Evolutionary conservation across 2,797 vertebrate genomes (phyloP), one percentile per base, ranked within the genome.

Genomic region (Aselliscus stoliczkanus): DNA sequence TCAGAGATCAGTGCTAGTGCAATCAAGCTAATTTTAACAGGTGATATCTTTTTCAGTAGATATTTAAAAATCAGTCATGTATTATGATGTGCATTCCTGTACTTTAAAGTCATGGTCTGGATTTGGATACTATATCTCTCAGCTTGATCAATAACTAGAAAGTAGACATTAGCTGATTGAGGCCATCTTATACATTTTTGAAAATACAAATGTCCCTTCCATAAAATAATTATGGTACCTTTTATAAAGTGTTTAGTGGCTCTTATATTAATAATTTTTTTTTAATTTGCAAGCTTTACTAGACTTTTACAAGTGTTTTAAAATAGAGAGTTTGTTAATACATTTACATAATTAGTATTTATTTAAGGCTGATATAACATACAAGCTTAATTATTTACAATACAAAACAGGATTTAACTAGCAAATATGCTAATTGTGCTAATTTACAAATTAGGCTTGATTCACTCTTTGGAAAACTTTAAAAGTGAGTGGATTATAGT

Each of bases 381-480:
- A 52, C 5, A 88, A 50, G 31, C n/a, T 88, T 93, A 90, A 58
- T 82, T 93, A 47, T 88, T 85, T 88, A 93, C 95, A 95, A 86
- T 25, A 29, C 2, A 94, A 79, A 79, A 70, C 8, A 60, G 2
- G 6, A 80, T 88, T 93, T 62, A 95, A 77, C 81, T 37, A 94
- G 50, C 3, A 93, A n/a, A 70, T 88, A 76, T 47, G 0, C 12
- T 87, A 72, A 88, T 89, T 86, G 9, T 89, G 44, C 15, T 91
- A 34, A 90, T 92, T 97, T 91, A 72, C 11, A 94, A 93, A 92
- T 90, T 91, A 89, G 21, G 13, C 25, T 93, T 4, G 73, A 47
- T 94, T 89, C 7, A n/a, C 5, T 76, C 25, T 82, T 54, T 83
- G n/a, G 10, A 94, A 79, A 87, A 76, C 14, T 67, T n/a, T 82